These are phyloP conservation scores for Hapalemur alaotrensis DNA, from an alignment of 2,797 vertebrate genomes.

Conservation along the genomic window DNA sequence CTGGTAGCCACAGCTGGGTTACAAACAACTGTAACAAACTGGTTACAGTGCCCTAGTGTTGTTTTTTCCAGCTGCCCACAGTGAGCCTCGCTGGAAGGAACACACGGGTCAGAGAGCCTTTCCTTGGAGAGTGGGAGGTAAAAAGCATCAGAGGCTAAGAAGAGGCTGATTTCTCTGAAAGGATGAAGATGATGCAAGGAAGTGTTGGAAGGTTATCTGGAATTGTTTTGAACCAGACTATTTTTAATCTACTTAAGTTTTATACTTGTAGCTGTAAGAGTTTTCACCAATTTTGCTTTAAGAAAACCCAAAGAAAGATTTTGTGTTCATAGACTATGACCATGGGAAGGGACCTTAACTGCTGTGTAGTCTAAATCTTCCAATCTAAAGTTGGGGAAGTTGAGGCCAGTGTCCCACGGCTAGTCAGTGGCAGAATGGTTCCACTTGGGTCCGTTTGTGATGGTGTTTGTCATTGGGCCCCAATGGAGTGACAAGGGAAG, in stretches of 20 bases:
- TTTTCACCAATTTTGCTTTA: neutral
- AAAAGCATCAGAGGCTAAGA: neutral
- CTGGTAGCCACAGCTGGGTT: neutral
- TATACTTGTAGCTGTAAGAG: neutral
- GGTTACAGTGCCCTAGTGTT: too few species aligned
- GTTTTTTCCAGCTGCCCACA: neutral
- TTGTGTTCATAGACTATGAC: neutral
- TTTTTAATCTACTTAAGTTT: slow-evolving; percentile 65
- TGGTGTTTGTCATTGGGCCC: neutral
- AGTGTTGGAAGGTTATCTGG: neutral
- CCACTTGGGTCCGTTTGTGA: neutral
- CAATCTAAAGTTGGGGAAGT: neutral
- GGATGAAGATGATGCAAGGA: neutral
- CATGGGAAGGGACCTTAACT: neutral
- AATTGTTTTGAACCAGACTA: neutral
- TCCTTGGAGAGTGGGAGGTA: neutral
- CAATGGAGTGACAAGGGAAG: neutral
- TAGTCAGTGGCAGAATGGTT: neutral
- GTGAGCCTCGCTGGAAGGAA: neutral
- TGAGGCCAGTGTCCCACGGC: neutral
- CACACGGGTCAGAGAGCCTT: neutral
- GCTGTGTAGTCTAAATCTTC: neutral
- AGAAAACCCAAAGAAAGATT: neutral
- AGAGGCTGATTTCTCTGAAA: neutral
- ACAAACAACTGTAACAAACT: neutral